These are phyloP conservation scores for Temnothorax curvispinosus DNA, from an alignment of 1,140 invertebrate species.

Conservation along the genomic window DNA sequence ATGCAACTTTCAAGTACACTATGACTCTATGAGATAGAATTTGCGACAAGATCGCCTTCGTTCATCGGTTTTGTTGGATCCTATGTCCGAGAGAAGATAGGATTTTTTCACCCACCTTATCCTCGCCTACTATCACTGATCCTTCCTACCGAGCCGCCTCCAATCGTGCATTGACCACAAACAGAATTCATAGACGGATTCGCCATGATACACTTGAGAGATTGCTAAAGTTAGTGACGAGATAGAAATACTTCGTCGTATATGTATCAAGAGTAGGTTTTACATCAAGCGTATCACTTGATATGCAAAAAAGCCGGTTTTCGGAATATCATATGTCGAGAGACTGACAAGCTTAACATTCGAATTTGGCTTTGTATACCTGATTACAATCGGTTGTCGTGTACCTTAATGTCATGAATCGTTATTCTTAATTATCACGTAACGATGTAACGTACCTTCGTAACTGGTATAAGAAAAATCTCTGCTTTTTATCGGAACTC, in stretches of 20 bases:
- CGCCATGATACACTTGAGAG: constrained; percentile 64
- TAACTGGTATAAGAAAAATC: constrained; percentile 57
- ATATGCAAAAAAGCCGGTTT: constrained; percentile 33
- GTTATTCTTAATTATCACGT: constrained; percentile 60
- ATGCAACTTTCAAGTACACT: constrained; percentile 83
- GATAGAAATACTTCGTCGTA: constrained; percentile 34
- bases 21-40: constrained; percentile 70
- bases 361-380: constrained; percentile 38
- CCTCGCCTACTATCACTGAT: constrained; percentile 76
- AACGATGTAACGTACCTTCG: constrained; percentile 66
- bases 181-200: constrained; percentile 65
- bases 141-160: constrained; percentile 68
- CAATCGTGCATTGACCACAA: constrained; percentile 72
- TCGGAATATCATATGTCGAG: constrained; percentile 46
- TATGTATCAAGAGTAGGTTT: constrained; percentile 49
- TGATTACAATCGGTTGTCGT: constrained; percentile 35
- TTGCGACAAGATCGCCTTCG: constrained; percentile 63
- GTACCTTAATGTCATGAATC: constrained; percentile 46
- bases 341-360: constrained; percentile 52
- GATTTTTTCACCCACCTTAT: constrained; percentile 84
- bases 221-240: constrained; percentile 50
- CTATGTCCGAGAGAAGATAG: constrained; percentile 76
- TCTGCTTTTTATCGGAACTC: constrained; percentile 54
- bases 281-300: constrained; percentile 36
- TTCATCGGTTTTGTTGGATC: constrained; percentile 60